Evolutionary conservation across 2,113 vertebrate species (phyloP).

Genomic region (Brienomyrus longianalis): DNA sequence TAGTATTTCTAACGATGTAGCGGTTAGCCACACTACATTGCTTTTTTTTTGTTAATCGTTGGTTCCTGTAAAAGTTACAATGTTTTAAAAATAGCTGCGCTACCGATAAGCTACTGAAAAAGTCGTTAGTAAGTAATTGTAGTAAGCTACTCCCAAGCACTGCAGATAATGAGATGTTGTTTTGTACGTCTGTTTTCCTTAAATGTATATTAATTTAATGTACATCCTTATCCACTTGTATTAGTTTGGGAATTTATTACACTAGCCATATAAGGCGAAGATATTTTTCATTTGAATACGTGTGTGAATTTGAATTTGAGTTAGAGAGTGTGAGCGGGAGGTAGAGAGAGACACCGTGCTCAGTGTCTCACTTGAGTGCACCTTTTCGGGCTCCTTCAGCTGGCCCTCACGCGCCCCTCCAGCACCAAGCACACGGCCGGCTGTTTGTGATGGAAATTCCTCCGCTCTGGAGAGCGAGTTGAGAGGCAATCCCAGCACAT

Average conservation of each 20-base stretch:
- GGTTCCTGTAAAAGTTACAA: too few species aligned
- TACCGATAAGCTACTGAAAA: too few species aligned
- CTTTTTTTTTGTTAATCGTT: too few species aligned
- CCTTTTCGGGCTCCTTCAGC: constrained; percentile 85
- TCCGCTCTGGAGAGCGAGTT: constrained; percentile 79
- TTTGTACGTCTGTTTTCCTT: not conserved
- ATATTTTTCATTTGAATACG: not conserved
- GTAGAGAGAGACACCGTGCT: constrained; percentile 55
- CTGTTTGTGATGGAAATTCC: constrained; percentile 92
- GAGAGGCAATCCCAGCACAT: constrained; percentile 99
- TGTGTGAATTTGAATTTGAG: not conserved
- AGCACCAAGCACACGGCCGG: constrained; percentile 55
- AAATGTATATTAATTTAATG: not conserved
- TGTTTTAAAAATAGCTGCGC: too few species aligned
- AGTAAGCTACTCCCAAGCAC: too few species aligned
- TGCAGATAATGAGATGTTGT: not conserved
- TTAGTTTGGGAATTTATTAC: not conserved
- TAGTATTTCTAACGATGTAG: too few species aligned
- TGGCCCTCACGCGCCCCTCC: constrained; percentile 42
- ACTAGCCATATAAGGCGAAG: not conserved
- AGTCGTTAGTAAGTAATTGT: too few species aligned
- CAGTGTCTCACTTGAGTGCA: constrained; percentile 99
- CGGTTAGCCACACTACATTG: too few species aligned
- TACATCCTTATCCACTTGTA: not conserved
- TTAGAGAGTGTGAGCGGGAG: constrained; percentile 45